phyloP scores from a whole-genome alignment of 2,797 vertebrate species.

The Anomalospiza imberbis region DNA sequence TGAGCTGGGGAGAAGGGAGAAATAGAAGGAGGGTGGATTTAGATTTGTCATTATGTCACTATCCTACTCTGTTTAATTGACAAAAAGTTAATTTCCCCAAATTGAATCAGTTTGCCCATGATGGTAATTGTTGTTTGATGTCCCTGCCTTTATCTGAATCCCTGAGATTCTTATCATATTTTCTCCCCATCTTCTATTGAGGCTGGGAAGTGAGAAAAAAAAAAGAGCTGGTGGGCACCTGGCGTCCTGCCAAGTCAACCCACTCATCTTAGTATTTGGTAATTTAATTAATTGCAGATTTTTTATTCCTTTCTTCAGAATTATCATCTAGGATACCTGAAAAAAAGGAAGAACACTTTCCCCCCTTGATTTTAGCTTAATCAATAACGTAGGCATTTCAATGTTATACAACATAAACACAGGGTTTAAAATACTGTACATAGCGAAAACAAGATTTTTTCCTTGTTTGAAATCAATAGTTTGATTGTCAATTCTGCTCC shows the following conservation, averaged over 20 bases:
- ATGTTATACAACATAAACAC: not conserved
- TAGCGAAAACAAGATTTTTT: rapidly evolving
- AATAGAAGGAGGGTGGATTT: not conserved
- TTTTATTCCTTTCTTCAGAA: not conserved
- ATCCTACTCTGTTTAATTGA: not conserved
- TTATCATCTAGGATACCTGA: not conserved
- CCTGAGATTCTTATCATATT: not conserved
- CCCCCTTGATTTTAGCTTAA: rapidly evolving
- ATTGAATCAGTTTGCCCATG: rapidly evolving
- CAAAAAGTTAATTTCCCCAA: not conserved
- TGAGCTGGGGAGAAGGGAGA: not conserved
- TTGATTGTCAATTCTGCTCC: not conserved
- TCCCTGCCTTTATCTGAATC: not conserved
- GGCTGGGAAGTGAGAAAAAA: not conserved
- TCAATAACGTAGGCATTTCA: not conserved
- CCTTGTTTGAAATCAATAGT: not conserved
- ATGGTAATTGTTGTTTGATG: not conserved
- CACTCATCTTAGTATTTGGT: not conserved
- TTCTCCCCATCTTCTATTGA: not conserved
- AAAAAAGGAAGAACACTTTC: not conserved
- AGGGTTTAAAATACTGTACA: not conserved
- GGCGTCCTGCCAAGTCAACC: not conserved
- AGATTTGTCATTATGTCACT: not conserved
- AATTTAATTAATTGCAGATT: not conserved
- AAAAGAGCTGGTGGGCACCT: not conserved